Base-by-base conservation (phyloP, 2,888 invertebrate genomes). In the Ophion ventricosus region DNA sequence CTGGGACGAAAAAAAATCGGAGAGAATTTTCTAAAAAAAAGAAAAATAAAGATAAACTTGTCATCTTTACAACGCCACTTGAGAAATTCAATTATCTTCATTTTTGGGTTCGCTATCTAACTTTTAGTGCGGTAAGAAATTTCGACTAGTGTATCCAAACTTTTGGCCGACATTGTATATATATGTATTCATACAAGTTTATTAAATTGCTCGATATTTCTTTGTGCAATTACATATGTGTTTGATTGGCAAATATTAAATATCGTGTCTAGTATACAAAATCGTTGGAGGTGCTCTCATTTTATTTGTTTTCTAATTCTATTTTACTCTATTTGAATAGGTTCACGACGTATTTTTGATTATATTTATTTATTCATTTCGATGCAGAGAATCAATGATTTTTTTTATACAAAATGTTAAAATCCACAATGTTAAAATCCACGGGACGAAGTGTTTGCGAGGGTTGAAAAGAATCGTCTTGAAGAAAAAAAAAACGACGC, bases 181-280 rank as follows among this genome's bases (percentile, higher is more conserved):
- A n/a, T 25, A 40, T 20, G 63, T 40, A 70, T 66, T 63, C 57
- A 26, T 43, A 72, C 43, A n/a, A 75, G 29, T 72, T 40, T 25
- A 20, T 4, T 64, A 74, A 43, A 29, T 49, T 63, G 57, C 56
- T 56, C 25, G 77, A 78, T 78, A 67, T 72, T 72, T 49, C 25
- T 35, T 64, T 74, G 69, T 77, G 77, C 70, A 69, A 59, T 74
- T 56, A 66, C 67, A 14, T 82, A 54, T 20, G 61, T 84, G 84
- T 79, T 69, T 72, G 49, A 75, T 82, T 70, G 73, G 26, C 43
- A 57, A 66, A 80, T 80, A 74, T 80, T 69, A n/a, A 20, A 70
- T 35, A 77, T 77, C 35, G 29, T 67, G 57, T 8, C 40, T 23
- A 14, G n/a, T 56, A 26, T 14, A 56, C 23, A n/a, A 7, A 25